Percentiles rank a stretch among this genome's conserved stretches.
phyloP scores from a whole-genome alignment of 2,888 invertebrate species.

The Notodonta dromedarius region DNA sequence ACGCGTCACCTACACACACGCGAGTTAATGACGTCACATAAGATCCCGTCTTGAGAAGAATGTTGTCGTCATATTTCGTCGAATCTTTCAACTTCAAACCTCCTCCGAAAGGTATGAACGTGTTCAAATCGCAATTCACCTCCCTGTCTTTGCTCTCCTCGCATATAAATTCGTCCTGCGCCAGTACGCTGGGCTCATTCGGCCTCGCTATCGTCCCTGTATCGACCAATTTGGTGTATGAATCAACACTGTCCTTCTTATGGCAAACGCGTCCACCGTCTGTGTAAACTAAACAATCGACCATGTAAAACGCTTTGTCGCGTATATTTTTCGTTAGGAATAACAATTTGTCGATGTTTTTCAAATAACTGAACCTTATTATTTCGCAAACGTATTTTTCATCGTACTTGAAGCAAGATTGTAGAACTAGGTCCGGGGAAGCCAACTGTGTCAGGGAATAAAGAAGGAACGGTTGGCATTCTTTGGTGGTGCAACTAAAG shows the following conservation, averaged over 20 bases:
- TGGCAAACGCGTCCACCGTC: constrained; percentile 69
- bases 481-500: constrained; percentile 58
- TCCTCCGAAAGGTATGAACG: constrained; percentile 55
- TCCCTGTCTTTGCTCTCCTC: constrained; percentile 54
- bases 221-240: constrained; percentile 62
- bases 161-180: constrained; percentile 73
- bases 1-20: constrained; percentile 49
- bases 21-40: constrained; percentile 52
- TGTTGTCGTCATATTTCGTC: constrained; percentile 44
- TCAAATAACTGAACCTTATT: constrained; percentile 63
- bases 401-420: constrained; percentile 52
- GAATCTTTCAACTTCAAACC: constrained; percentile 56
- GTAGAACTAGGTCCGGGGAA: constrained; percentile 46
- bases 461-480: constrained; percentile 53
- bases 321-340: constrained; percentile 60
- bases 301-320: constrained; percentile 62
- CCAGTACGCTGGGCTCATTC: constrained; percentile 58
- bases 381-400: constrained; percentile 57
- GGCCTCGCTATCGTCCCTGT: constrained; percentile 64
- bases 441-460: constrained; percentile 63
- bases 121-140: constrained; percentile 65
- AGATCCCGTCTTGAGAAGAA: constrained; percentile 61
- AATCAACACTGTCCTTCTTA: constrained; percentile 55
- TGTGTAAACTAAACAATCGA: constrained; percentile 70
- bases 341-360: constrained; percentile 68